phyloP scores from a whole-genome alignment of 2,888 invertebrate species.

The Eubasilissa splendida region DNA sequence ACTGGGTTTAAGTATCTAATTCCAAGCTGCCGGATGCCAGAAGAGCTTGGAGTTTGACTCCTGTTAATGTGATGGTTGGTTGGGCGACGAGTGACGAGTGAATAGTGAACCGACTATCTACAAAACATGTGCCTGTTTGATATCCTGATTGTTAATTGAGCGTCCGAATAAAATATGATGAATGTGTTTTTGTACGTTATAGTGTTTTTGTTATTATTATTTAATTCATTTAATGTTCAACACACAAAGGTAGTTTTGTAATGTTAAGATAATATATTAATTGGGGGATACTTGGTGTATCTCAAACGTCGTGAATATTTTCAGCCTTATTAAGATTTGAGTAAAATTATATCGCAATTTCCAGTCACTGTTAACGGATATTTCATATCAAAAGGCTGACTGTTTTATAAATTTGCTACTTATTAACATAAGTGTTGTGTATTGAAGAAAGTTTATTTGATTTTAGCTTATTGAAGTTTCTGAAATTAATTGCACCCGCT shows the following conservation, averaged over 20 bases:
- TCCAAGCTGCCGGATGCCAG: not conserved
- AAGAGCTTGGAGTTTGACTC: no score
- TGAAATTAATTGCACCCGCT: slow-evolving; percentile 15
- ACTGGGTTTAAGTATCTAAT: not conserved
- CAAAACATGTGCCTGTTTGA: slow-evolving; percentile 39
- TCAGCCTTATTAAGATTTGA: slow-evolving; percentile 24
- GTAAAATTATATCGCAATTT: slow-evolving; percentile 16
- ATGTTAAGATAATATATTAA: not conserved
- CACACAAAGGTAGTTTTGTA: slow-evolving; percentile 26
- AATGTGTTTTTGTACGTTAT: slow-evolving; percentile 27
- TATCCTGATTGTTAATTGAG: slow-evolving; percentile 35
- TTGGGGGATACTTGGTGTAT: slow-evolving; percentile 1
- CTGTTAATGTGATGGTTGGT: slow-evolving; percentile 23
- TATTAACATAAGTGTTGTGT: slow-evolving; percentile 39
- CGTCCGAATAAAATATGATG: slow-evolving; percentile 43
- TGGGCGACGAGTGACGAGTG: slow-evolving; percentile 29
- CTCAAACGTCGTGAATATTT: not conserved
- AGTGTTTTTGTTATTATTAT: slow-evolving; percentile 26
- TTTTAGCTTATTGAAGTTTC: slow-evolving; percentile 5
- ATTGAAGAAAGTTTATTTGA: slow-evolving; percentile 37
- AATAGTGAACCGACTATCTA: slow-evolving; percentile 25
- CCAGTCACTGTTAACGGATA: slow-evolving; percentile 25
- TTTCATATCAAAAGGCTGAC: slow-evolving; percentile 34
- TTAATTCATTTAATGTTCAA: slow-evolving; percentile 32
- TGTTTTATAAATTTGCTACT: slow-evolving; percentile 37